Base-by-base conservation (phyloP, 2,797 vertebrate genomes). In the Spinibarbus caldwelli region DNA sequence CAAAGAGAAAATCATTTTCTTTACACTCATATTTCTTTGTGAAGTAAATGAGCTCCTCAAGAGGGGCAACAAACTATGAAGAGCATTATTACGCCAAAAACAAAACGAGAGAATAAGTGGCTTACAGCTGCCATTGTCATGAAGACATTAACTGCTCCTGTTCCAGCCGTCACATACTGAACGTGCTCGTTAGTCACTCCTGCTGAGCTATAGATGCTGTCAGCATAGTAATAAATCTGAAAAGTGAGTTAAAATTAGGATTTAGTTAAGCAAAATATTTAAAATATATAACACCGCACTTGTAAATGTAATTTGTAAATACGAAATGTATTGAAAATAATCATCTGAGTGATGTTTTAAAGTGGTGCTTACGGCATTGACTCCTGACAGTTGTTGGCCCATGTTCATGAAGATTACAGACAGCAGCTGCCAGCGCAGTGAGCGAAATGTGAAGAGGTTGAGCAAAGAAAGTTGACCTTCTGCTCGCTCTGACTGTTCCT, bases 201-300 rank as follows among this genome's bases (percentile, higher is more conserved):
- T 0, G 98, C 97, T 0, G 90, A 91, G 77, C 54, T 6, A 15
- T 98, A 99, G 90, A 99, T 99, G 49, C 88, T 93, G 87, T 99
- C 95, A 0, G 98, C 96, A 0, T 99, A 99, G 93, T 98, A 99
- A 93, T 98, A 99, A 80, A 99, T 96, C 98, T 99, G 64, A 9
- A 47, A 12, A 70, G 4, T 52, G 59, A 71, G 12, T 26, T 21
- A 5, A 26, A n/a, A 15, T 45, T 38, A 72, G 23, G 12, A 57
- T 45, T 85, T 45, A 78, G 70, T 29, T 12, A 12, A 36, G 17
- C 15, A n/a, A n/a, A 45, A 38, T 29, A 70, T 73, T 26, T 41
- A n/a, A 54, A 43, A 36, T 26, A 49, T 19, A 29, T 6, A 59
- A 23, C 17, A n/a, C 5, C n/a, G n/a, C n/a, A n/a, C n/a, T n/a